Conservation (phyloP, 2,113 vertebrate species). For the Nothocercus nigrocapillus region DNA sequence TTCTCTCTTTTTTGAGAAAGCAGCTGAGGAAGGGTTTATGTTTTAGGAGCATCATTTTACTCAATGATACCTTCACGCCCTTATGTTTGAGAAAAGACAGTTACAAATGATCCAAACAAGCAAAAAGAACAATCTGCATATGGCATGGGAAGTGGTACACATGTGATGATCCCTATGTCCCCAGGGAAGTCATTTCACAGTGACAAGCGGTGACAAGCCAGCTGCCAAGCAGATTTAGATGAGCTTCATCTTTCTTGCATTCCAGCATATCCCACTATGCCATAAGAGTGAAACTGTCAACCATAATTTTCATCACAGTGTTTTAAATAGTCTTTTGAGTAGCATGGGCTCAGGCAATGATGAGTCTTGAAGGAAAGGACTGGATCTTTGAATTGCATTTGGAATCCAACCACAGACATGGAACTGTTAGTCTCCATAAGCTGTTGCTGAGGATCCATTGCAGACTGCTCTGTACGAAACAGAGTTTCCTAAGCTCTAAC, state of each 20-base stretch:
- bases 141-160: not conserved
- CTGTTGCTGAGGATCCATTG: not conserved
- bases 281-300: not conserved
- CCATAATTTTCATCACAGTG: not conserved
- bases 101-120: not conserved
- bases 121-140: not conserved
- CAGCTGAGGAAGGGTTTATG: not conserved
- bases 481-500: not conserved
- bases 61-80: not conserved
- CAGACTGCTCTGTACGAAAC: not conserved
- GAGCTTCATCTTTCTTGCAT: not conserved
- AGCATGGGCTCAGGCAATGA: not conserved
- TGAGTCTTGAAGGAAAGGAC: not conserved
- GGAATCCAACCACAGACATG: not conserved
- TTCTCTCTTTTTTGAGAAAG: not conserved
- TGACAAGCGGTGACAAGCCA: not conserved
- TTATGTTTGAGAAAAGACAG: not conserved
- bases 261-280: not conserved
- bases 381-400: not conserved
- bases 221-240: not conserved
- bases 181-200: not conserved
- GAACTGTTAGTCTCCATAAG: not conserved
- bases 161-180: not conserved
- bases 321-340: not conserved
- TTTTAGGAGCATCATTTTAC: not conserved